Evolutionary conservation across 2,797 vertebrate genomes (phyloP).

Genomic region (Rhincodon typus): DNA sequence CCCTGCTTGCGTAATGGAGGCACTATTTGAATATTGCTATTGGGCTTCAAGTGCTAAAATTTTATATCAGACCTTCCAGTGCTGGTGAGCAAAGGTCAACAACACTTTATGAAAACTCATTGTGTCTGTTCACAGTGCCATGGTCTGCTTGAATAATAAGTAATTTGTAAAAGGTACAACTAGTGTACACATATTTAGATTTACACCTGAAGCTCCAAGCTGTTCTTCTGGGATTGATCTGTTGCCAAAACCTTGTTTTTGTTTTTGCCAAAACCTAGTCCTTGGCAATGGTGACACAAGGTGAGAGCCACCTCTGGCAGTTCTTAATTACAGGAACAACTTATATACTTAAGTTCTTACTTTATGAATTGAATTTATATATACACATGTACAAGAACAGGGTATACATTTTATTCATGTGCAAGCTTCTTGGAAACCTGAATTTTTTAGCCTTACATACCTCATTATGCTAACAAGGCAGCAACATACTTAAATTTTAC

Average conservation of each 20-base stretch:
- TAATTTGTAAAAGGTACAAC: neutral
- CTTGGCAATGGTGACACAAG: neutral
- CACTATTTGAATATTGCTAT: too few relatives aligned
- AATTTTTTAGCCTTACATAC: neutral
- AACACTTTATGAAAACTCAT: neutral
- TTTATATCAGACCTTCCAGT: too few relatives aligned
- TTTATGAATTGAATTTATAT: too few relatives aligned
- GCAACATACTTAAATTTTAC: neutral
- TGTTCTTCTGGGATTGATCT: neutral
- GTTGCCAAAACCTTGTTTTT: neutral
- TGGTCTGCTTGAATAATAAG: neutral
- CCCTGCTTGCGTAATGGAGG: too few relatives aligned
- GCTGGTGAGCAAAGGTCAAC: too few relatives aligned
- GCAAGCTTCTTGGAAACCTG: neutral
- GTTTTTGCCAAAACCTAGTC: neutral
- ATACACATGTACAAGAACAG: neutral
- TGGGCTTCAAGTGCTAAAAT: too few relatives aligned
- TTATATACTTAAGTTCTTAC: too few relatives aligned
- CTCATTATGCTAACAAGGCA: neutral
- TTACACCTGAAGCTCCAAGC: neutral
- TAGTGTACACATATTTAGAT: neutral
- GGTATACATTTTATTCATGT: neutral
- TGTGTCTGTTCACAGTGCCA: neutral
- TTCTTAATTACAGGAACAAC: neutral
- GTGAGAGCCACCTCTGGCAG: neutral